phyloP scores from a whole-genome alignment of 2,888 invertebrate genomes.

The Chaetogeoica ovagalla region DNA sequence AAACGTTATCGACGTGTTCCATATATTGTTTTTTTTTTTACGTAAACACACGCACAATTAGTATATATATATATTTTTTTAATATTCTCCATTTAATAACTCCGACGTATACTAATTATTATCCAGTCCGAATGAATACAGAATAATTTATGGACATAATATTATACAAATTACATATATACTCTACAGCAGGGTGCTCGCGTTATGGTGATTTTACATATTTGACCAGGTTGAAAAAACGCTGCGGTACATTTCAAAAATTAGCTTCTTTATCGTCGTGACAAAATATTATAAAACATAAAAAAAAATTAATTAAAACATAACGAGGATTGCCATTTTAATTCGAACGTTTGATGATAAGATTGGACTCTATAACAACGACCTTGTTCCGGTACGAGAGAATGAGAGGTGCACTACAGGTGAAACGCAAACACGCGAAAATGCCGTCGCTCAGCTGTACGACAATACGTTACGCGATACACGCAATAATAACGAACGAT shows the following conservation, averaged over 20 bases:
- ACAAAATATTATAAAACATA: neutral
- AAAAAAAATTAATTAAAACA: conserved; percentile 1
- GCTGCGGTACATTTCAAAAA: neutral
- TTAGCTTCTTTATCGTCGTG: neutral
- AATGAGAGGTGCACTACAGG: conserved; percentile 49
- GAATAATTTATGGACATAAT: no score
- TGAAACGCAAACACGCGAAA: conserved; percentile 41
- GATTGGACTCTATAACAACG: conserved; percentile 2
- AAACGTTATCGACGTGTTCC: no score
- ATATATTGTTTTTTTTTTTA: no score
- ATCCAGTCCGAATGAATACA: no score
- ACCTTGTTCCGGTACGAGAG: conserved; percentile 39
- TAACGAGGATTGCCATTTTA: conserved; percentile 5
- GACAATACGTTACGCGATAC: conserved; percentile 18
- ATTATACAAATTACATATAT: no score
- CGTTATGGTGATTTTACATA: no score
- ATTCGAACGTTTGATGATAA: conserved; percentile 33
- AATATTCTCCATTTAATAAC: no score
- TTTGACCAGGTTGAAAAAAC: no score
- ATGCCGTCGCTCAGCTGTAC: neutral
- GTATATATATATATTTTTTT: no score
- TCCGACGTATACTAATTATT: no score
- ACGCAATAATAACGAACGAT: conserved; percentile 37
- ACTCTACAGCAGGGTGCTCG: no score
- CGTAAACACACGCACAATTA: no score